Conservation (phyloP, 1,140 invertebrate genomes). For the Telenomus remus region DNA sequence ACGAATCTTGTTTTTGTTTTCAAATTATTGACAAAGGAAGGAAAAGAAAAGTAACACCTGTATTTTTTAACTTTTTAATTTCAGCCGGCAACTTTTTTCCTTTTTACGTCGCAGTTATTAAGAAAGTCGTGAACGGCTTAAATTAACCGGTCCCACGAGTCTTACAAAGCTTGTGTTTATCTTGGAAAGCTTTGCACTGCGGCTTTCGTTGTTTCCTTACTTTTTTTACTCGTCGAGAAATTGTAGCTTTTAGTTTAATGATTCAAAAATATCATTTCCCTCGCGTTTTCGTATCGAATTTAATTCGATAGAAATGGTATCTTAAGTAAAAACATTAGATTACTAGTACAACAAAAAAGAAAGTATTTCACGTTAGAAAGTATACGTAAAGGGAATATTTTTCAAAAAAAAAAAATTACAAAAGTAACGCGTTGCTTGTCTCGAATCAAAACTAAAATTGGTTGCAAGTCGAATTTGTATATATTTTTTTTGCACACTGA, state of each 20-base stretch:
- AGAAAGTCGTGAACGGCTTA: slow-evolving; percentile 57
- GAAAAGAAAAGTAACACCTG: slow-evolving; percentile 48
- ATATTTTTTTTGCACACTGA: slow-evolving; percentile 21
- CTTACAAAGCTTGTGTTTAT: slow-evolving; percentile 58
- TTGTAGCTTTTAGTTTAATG: slow-evolving; percentile 31
- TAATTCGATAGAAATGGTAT: no score
- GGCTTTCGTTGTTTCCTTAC: slow-evolving; percentile 25
- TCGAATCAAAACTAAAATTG: background rate
- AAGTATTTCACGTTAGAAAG: no score
- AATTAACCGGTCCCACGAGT: slow-evolving; percentile 54
- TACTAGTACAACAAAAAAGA: no score
- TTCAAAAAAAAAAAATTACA: no score
- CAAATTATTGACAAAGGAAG: slow-evolving; percentile 47
- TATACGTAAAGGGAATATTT: no score
- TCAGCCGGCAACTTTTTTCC: slow-evolving; percentile 16
- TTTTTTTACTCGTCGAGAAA: slow-evolving; percentile 18
- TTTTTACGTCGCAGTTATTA: slow-evolving; percentile 52
- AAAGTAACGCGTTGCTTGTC: background rate
- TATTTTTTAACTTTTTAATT: slow-evolving; percentile 53
- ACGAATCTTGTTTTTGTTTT: slow-evolving; percentile 25
- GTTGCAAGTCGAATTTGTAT: background rate
- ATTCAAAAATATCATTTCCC: slow-evolving; percentile 32
- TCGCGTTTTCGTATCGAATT: no score
- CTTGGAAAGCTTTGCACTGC: slow-evolving; percentile 36
- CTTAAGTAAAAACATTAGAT: no score